phyloP scores from a whole-genome alignment of 2,888 invertebrate genomes.

The Taenaris catops region DNA sequence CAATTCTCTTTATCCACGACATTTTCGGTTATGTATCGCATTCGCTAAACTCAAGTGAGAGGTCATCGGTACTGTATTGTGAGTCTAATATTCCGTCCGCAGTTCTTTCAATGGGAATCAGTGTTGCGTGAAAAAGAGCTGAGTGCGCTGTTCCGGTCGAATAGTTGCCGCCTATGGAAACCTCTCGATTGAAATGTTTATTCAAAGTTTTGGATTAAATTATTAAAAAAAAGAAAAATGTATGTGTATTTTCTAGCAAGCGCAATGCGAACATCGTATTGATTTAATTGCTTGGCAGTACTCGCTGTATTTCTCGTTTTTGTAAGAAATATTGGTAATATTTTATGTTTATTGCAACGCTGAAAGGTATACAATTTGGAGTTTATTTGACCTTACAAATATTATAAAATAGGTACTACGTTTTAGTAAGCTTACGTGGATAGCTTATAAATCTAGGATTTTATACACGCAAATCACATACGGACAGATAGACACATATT shows the following conservation, averaged over 20 bases:
- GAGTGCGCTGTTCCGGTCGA: conserved; percentile 56
- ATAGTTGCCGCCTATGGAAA: conserved; percentile 51
- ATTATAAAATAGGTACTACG: no score
- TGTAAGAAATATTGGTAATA: neutral
- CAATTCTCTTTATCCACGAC: no score
- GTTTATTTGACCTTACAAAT: no score
- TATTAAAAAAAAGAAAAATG: conserved; percentile 5
- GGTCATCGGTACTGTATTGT: conserved; percentile 7
- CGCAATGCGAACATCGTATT: conserved; percentile 4
- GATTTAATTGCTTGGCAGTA: neutral
- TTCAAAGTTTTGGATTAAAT: conserved; percentile 25
- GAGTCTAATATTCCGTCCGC: conserved; percentile 44
- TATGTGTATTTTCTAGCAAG: conserved; percentile 1
- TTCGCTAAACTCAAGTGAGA: conserved; percentile 2
- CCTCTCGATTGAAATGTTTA: conserved; percentile 58
- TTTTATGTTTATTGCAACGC: no score
- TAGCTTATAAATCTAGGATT: no score
- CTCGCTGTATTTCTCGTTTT: no score
- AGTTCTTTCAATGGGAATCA: conserved; percentile 56
- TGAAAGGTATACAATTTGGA: no score
- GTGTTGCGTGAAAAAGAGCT: conserved; percentile 59
- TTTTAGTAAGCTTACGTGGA: no score
- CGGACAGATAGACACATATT: no score
- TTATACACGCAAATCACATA: no score
- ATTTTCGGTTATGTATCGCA: no score